Evolutionary conservation across 2,888 invertebrate species (phyloP).

Genomic region (Latheticus oryzae): DNA sequence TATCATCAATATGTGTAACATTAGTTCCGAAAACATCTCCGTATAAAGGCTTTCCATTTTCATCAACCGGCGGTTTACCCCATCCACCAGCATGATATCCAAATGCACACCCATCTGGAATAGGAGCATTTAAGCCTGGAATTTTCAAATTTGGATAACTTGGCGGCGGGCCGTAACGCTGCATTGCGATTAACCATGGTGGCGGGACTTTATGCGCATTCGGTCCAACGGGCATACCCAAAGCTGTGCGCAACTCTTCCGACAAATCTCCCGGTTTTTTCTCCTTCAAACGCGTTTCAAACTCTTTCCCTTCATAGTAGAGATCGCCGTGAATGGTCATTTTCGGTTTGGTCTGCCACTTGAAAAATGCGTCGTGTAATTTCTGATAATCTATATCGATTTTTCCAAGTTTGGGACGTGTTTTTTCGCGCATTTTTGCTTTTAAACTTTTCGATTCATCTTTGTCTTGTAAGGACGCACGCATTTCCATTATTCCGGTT

Average conservation of each 20-base stretch:
- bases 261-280: conserved; percentile 98
- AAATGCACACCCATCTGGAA: conserved; percentile 97
- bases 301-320: conserved; percentile 99
- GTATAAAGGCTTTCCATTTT: conserved; percentile 96
- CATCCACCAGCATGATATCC: conserved; percentile 99
- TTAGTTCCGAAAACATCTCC: conserved; percentile 98
- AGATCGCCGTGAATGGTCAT: conserved; percentile 99
- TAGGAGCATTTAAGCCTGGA: conserved; percentile 97
- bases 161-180: conserved; percentile 98
- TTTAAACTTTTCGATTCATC: conserved; percentile 95
- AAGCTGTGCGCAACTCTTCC: conserved; percentile 93
- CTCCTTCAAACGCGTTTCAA: conserved; percentile 96
- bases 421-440: conserved; percentile 96
- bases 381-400: conserved; percentile 99
- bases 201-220: conserved; percentile 89
- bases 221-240: conserved; percentile 99
- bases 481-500: conserved; percentile 99
- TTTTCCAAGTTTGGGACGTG: conserved; percentile 97
- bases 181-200: conserved; percentile 97
- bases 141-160: conserved; percentile 99
- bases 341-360: conserved; percentile 99
- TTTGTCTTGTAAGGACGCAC: conserved; percentile 97
- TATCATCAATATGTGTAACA: conserved; percentile 75
- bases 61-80: conserved; percentile 99
- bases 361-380: conserved; percentile 98